Evolutionary conservation across 2,113 vertebrate genomes (phyloP).

Genomic region (Lipophrys pholis): DNA sequence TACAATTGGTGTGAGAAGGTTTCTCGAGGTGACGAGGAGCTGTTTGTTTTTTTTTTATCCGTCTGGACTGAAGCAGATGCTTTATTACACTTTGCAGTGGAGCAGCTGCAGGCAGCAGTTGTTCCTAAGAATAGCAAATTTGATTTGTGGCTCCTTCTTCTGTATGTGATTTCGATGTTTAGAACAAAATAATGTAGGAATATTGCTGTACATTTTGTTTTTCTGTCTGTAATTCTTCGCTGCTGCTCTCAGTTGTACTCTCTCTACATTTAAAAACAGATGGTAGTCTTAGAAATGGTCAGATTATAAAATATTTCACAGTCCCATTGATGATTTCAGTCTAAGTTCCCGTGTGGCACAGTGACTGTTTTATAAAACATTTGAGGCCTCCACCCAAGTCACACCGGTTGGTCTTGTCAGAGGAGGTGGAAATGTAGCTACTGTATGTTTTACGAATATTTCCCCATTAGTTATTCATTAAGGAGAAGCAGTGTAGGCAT

Average conservation of each 20-base stretch:
- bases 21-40: slow-evolving; percentile 55
- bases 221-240: not conserved
- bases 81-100: slow-evolving; percentile 45
- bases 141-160: slow-evolving; percentile 21
- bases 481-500: slow-evolving; percentile 69
- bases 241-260: not conserved
- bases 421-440: slow-evolving; percentile 62
- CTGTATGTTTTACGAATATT: slow-evolving; percentile 75
- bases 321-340: slow-evolving; percentile 21
- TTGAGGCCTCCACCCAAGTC: slow-evolving; percentile 10
- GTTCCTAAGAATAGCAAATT: slow-evolving; percentile 35
- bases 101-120: slow-evolving; percentile 33
- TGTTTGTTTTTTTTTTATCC: slow-evolving; percentile 37
- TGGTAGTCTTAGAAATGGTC: slow-evolving; percentile 13
- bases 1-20: slow-evolving; percentile 73
- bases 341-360: slow-evolving; percentile 22
- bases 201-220: slow-evolving; percentile 17
- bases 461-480: slow-evolving; percentile 74
- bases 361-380: slow-evolving; percentile 27
- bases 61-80: slow-evolving; percentile 33
- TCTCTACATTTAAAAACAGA: slow-evolving; percentile 8
- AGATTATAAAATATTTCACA: slow-evolving; percentile 1
- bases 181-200: slow-evolving; percentile 5
- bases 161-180: slow-evolving; percentile 21
- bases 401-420: slow-evolving; percentile 30